Evolutionary conservation across 2,888 invertebrate genomes (phyloP).

Genomic region (Drosophila neonasuta): DNA sequence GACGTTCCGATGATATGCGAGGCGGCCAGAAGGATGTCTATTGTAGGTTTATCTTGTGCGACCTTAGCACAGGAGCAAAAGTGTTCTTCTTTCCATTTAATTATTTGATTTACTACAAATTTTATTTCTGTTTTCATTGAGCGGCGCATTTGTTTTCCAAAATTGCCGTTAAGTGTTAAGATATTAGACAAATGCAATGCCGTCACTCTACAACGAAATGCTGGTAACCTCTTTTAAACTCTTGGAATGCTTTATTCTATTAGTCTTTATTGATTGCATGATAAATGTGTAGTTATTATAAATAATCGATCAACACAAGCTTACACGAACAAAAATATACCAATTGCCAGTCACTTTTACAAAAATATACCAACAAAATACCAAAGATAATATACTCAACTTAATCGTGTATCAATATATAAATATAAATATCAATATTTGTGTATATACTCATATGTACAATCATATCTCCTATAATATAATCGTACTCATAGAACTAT

Average conservation of each 20-base stretch:
- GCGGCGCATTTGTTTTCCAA: background rate
- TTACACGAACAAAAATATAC: constrained; percentile 52
- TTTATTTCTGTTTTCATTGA: constrained; percentile 60
- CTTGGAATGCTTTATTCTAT: constrained; percentile 35
- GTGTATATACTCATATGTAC: constrained; percentile 32
- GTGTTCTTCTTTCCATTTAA: constrained; percentile 4
- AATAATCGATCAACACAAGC: constrained; percentile 15
- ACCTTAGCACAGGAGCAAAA: constrained; percentile 14
- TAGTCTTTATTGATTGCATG: constrained; percentile 8
- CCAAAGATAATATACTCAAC: constrained; percentile 12
- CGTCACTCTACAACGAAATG: constrained; percentile 44
- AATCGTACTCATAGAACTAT: constrained; percentile 40
- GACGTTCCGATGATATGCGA: constrained; percentile 90
- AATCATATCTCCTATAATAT: constrained; percentile 16
- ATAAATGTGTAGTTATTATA: background rate
- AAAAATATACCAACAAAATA: constrained; percentile 71
- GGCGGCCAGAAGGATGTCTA: constrained; percentile 91
- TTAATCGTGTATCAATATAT: constrained; percentile 4
- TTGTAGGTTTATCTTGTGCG: constrained; percentile 85
- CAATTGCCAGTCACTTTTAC: constrained; percentile 31
- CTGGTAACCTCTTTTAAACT: constrained; percentile 24
- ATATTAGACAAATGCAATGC: constrained; percentile 16
- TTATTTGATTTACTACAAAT: constrained; percentile 40
- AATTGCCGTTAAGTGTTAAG: constrained; percentile 16
- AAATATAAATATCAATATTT: constrained; percentile 10